Conservation (phyloP, 2,888 invertebrate genomes). For the Ypsolopha sequella region DNA sequence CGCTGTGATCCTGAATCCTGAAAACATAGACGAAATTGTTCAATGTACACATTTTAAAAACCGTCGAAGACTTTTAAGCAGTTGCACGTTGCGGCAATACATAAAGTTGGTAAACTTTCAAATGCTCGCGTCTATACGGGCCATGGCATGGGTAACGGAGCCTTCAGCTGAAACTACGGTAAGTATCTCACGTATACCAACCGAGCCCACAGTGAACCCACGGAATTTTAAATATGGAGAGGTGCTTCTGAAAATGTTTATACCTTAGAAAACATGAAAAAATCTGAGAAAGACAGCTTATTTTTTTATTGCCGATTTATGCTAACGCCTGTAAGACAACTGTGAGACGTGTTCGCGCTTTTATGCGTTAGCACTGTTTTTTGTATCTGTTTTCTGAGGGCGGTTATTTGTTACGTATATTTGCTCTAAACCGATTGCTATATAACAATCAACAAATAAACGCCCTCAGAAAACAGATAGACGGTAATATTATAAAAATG, state of each 20-base stretch:
- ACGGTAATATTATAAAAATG: too few species aligned
- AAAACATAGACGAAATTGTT: background rate
- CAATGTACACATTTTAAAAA: background rate
- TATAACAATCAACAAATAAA: too few species aligned
- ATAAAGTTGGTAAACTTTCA: conserved; percentile 11
- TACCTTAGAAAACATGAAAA: conserved; percentile 32
- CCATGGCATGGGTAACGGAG: conserved; percentile 29
- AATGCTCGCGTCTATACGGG: conserved; percentile 6
- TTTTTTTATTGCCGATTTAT: conserved; percentile 52
- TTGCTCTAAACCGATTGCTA: too few species aligned
- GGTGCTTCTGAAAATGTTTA: conserved; percentile 53
- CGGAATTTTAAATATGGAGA: conserved; percentile 60
- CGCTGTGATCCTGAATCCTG: background rate
- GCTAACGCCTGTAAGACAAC: conserved; percentile 25
- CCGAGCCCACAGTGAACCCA: conserved; percentile 32
- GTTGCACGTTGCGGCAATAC: conserved; percentile 16
- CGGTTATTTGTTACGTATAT: too few species aligned
- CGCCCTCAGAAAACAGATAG: too few species aligned
- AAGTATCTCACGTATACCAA: conserved; percentile 61
- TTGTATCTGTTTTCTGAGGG: too few species aligned
- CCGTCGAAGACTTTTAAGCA: conserved; percentile 26
- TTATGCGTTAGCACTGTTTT: background rate
- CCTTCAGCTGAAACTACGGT: conserved; percentile 43
- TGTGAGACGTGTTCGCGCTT: conserved; percentile 23
- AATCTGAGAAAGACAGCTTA: conserved; percentile 20